Evolutionary conservation across 2,113 vertebrate genomes (phyloP).

Genomic region (Aix galericulata): DNA sequence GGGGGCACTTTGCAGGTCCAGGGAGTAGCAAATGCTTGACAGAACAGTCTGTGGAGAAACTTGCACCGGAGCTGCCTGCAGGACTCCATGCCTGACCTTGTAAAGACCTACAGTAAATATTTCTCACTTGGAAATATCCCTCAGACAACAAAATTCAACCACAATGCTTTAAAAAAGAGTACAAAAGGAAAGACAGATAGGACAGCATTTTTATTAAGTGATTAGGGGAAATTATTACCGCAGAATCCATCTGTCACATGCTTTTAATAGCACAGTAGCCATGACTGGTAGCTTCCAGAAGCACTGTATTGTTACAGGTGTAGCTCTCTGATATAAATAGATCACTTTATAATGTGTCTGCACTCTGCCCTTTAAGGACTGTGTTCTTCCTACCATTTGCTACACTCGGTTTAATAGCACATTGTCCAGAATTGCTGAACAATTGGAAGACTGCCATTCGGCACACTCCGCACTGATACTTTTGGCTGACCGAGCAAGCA

Average conservation of each 20-base stretch:
- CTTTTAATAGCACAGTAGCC: not conserved
- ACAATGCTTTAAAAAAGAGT: not conserved
- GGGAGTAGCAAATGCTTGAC: not conserved
- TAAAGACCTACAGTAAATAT: not conserved
- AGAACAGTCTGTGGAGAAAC: not conserved
- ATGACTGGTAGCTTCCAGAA: slow-evolving; percentile 19
- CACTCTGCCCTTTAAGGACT: not conserved
- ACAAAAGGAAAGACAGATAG: not conserved
- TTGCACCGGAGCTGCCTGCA: not conserved
- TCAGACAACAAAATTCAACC: slow-evolving; percentile 10
- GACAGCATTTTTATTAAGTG: slow-evolving; percentile 10
- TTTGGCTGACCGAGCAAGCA: not conserved
- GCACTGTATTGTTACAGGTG: not conserved
- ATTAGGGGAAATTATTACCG: not conserved
- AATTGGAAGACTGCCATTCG: not conserved
- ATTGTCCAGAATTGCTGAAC: slow-evolving; percentile 2
- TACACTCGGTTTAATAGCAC: slow-evolving; percentile 10
- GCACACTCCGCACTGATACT: not conserved
- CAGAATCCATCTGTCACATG: not conserved
- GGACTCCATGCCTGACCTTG: not conserved
- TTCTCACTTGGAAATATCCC: slow-evolving; percentile 12
- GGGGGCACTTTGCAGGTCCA: not conserved
- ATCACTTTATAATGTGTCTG: slow-evolving; percentile 5
- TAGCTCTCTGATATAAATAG: not conserved
- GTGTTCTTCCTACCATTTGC: not conserved